Conservation (phyloP, 2,888 invertebrate genomes). For the Phorcus lineatus region DNA sequence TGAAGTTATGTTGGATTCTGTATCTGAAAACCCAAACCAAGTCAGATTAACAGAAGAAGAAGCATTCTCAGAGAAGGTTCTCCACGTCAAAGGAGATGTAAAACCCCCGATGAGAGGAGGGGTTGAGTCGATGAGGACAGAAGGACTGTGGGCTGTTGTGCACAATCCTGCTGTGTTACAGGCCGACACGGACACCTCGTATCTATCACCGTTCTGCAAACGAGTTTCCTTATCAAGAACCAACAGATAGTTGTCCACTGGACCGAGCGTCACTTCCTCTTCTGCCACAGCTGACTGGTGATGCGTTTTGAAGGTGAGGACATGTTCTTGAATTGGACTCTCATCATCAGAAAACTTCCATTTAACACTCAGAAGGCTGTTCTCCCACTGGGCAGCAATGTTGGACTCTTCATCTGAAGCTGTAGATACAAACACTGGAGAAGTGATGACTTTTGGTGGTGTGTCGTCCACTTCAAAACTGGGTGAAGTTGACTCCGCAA, state of each 20-base stretch:
- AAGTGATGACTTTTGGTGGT: slow-evolving; percentile 25
- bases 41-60: background rate
- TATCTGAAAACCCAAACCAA: slow-evolving; percentile 15
- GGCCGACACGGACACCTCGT: background rate
- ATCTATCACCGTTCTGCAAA: slow-evolving; percentile 24
- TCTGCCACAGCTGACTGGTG: slow-evolving; percentile 40
- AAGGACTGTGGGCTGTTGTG: background rate
- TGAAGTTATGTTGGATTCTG: background rate
- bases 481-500: slow-evolving; percentile 26
- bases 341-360: slow-evolving; percentile 42
- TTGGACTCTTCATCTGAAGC: background rate
- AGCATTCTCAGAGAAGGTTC: no score
- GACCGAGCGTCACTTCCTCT: slow-evolving; percentile 35
- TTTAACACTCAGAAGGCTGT: slow-evolving; percentile 33
- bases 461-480: slow-evolving; percentile 32
- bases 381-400: slow-evolving; percentile 36
- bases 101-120: slow-evolving; percentile 43
- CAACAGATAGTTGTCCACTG: slow-evolving; percentile 33
- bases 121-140: slow-evolving; percentile 22
- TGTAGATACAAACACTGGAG: background rate
- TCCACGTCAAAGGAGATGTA: slow-evolving; percentile 35
- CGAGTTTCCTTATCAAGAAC: slow-evolving; percentile 27
- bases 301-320: slow-evolving; percentile 36
- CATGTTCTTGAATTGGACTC: slow-evolving; percentile 40
- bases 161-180: slow-evolving; percentile 25